Base-by-base conservation (phyloP, 2,888 invertebrate genomes). In the Thereva unica region DNA sequence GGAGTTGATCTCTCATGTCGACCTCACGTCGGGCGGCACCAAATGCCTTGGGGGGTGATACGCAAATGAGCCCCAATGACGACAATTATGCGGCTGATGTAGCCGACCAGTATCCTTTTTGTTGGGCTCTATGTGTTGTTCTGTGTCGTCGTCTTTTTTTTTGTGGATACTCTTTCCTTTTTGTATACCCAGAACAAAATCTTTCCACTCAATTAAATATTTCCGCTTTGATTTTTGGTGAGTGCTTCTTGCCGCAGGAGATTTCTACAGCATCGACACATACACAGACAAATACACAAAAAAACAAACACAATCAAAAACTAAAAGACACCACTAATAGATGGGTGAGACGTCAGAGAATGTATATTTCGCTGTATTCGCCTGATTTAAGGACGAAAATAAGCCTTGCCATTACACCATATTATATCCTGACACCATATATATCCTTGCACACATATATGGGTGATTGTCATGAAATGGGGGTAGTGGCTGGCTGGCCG, bases 131-230 rank as follows among this genome's bases (percentile, higher is more conserved):
- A 6, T 53, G 5, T 38, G 53, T 53, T 38, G 37, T 53, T 10
- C 37, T 3, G 38, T 37, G 35, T n/a, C 44, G 42, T 42, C 6
- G 42, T 42, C 3, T 9, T 8, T 44, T 9, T 44, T n/a, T 8
- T 44, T 8, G 1, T 9, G 6, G 54, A 10, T 59, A 8, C 35
- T 10, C 37, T 5, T 57, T 9, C 10, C 38, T 59, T 49, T 38
- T 45, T 47, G 45, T 49, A 47, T 47, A 59, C 45, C 38, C 23
- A 23, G 23, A 23, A 23, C 23, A 23, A 23, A 23, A 59, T 44
- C 49, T 57, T 59, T 59, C 59, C 59, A 59, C 47, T 59, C 59
- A 47, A 59, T 59, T 59, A 59, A 59, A 40, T 12, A 38, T 59
- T 59, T 59, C 47, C 49, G 37, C 47, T 59, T 59, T 47, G 59